Base-by-base conservation (phyloP, 2,888 invertebrate species). In the Drosophila maculinotata region DNA sequence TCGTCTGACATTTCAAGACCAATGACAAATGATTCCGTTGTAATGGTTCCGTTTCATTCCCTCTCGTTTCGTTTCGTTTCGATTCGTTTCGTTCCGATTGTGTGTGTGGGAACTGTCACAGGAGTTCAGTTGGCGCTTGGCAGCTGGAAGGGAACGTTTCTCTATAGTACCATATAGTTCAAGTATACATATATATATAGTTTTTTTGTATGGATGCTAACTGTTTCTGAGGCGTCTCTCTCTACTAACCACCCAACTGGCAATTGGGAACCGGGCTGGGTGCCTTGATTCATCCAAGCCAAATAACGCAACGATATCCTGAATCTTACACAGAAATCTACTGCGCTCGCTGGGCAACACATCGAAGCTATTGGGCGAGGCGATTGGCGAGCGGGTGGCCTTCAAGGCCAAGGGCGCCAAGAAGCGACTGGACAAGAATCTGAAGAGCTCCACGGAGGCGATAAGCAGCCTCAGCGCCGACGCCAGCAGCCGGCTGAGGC, bases 301-400 rank as follows among this genome's bases (percentile, higher is more conserved):
- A 12, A 44, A 10, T 58, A 65, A 35, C 17, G 33, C 1, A 26
- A 39, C 33, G 15, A 35, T n/a, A 10, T 53, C 54, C 17, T 54
- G 25, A 51, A 47, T 49, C 20, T 49, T n/a, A 25, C 33, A 10
- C 31, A 92, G 92, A 47, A 89, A 91, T 36, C 72, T 92, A 0
- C 64, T 92, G 10, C 91, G 92, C 56, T 89, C 91, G 1, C 68
- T 92, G 69, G 91, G 92, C 28, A 85, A 77, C 35, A 91, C 92
- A 2, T 91, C 92, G 3, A 91, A 90, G 62, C 72, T 90, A 14
- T 76, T 92, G 10, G 89, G 90, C 42, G 91, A 91, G 79, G 89
- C 92, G 2, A 90, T 92, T 53, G 86, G 90, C 3, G 92, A 92
- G 68, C 89, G 92, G 5, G 87, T 92, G n/a, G 87, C 88, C 4